Base-by-base conservation (phyloP, 2,797 vertebrate genomes). In the Pampus argenteus region DNA sequence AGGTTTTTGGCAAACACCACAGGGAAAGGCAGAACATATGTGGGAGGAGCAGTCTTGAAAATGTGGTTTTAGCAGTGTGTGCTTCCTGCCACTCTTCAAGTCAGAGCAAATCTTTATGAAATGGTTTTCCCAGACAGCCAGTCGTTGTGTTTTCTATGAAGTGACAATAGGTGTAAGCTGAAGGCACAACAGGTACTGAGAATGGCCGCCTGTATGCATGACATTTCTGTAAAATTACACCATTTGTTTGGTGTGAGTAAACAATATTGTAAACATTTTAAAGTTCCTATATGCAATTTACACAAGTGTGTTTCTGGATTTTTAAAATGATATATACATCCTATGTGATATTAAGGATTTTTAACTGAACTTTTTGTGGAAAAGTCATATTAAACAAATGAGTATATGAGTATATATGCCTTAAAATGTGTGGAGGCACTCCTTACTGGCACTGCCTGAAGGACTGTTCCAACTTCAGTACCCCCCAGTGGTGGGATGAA, bases 121-220 rank as follows among this genome's bases (percentile, higher is more conserved):
- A 54, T 57, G 76, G 54, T 70, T 25, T 73, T 67, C 38, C 6
- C 28, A 28, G 56, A 52, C 49, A 78, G 9, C 48, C 61, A 26
- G 48, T 6, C 8, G 40, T 58, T 62, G 11, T 47, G 57, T 73
- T 71, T 49, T 48, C 44, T 65, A 42, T 69, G 64, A 77, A 47
- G 66, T 73, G 78, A 73, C 67, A 73, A 74, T 81, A 67, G 69
- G 45, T 22, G 49, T 59, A 17, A 47, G 71, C 60, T 55, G 77
- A 71, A 54, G 42, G 63, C 47, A 56, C 18, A 17, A 59, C 62
- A 67, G 66, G 38, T 57, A 13, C 62, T 2, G 4, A 56, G 42
- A 69, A 17, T 0, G 10, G 51, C 58, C 54, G 55, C 20, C 63
- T 62, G 48, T 15, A 67, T 54, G 51, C 54, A 28, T 7, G 28